Evolutionary conservation across 2,113 vertebrate genomes (phyloP).

Genomic region (Melanerpes aurifrons): DNA sequence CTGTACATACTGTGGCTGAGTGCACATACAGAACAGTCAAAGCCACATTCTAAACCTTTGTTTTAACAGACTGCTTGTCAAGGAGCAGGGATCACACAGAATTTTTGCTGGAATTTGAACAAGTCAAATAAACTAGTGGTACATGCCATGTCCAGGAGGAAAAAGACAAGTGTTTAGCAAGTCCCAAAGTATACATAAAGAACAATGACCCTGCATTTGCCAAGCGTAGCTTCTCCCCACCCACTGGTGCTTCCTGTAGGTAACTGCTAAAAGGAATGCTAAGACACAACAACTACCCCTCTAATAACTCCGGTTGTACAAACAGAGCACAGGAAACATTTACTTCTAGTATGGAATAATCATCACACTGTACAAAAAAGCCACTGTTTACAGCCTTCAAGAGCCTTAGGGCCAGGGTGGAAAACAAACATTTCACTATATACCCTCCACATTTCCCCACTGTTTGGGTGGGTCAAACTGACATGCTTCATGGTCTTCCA

Average conservation of each 20-base stretch:
- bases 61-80: background rate
- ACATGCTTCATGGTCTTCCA: background rate
- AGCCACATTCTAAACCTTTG: background rate
- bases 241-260: constrained; percentile 16
- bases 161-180: background rate
- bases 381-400: background rate
- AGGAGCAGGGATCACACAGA: background rate
- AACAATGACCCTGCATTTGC: constrained; percentile 25
- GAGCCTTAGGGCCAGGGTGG: background rate
- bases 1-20: rapidly evolving
- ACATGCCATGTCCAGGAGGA: background rate
- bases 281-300: background rate
- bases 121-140: background rate
- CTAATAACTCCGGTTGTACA: background rate
- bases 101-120: background rate
- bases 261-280: background rate
- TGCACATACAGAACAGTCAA: background rate
- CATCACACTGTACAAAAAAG: background rate
- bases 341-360: background rate
- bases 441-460: background rate
- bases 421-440: background rate
- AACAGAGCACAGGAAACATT: background rate
- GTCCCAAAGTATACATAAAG: background rate
- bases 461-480: background rate
- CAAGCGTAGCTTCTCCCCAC: background rate